A percentile compares a stretch with the other conserved stretches of the same genome.
phyloP scores from a whole-genome alignment of 2,113 vertebrate genomes.

The Uria aalge region DNA sequence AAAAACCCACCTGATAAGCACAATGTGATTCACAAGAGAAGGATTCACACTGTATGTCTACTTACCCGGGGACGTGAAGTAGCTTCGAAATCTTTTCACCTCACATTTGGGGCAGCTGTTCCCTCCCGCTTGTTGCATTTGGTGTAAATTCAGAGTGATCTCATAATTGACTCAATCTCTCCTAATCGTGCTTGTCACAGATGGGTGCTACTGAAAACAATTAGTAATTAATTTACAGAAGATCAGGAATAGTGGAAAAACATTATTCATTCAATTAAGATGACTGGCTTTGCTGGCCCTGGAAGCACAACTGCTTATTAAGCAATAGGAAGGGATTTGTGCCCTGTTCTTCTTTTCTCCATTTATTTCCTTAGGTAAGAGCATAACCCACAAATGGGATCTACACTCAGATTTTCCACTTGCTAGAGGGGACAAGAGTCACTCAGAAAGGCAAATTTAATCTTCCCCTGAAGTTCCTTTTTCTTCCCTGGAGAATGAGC shows the following conservation, averaged over 20 bases:
- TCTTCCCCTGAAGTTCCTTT: background rate
- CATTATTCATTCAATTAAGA: slow-evolving; percentile 33
- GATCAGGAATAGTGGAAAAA: slow-evolving; percentile 9
- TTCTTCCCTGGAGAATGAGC: background rate
- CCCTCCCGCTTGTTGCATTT: background rate
- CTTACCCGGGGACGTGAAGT: background rate
- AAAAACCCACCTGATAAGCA: background rate
- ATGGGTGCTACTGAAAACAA: slow-evolving; percentile 41
- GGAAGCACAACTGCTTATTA: background rate
- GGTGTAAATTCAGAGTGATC: background rate
- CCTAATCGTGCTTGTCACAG: background rate
- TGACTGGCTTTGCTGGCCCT: background rate
- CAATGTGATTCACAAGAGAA: background rate
- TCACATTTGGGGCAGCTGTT: background rate
- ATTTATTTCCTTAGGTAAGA: background rate
- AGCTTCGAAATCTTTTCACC: background rate
- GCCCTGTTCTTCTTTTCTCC: background rate
- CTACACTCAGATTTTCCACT: background rate
- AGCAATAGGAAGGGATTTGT: background rate
- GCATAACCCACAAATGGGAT: background rate
- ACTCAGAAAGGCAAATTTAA: background rate
- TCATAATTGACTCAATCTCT: slow-evolving; percentile 17
- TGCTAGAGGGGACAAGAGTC: background rate
- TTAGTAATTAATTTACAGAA: slow-evolving; percentile 39
- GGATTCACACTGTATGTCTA: background rate